phyloP scores from a whole-genome alignment of 2,888 invertebrate genomes.

The Chromoteleia sp. region DNA sequence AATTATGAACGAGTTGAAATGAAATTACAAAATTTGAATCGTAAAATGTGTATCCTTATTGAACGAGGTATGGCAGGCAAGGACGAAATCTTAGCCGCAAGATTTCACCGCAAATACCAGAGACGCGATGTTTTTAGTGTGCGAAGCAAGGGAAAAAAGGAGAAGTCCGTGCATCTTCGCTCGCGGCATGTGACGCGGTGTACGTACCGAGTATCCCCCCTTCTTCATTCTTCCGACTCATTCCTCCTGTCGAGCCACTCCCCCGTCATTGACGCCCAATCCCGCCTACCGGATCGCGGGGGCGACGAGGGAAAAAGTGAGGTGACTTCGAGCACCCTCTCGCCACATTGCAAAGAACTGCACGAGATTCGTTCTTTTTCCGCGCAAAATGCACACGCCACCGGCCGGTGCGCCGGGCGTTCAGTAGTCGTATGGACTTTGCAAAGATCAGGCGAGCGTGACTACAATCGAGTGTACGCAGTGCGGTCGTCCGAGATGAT shows the following conservation, averaged over 20 bases:
- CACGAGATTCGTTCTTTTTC: slow-evolving; percentile 71
- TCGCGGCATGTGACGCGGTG: slow-evolving; percentile 61
- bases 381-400: slow-evolving; percentile 44
- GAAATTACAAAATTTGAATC: not conserved
- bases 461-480: slow-evolving; percentile 25
- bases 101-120: slow-evolving; percentile 51
- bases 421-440: slow-evolving; percentile 66
- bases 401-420: slow-evolving; percentile 47
- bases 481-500: slow-evolving; percentile 22
- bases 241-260: slow-evolving; percentile 36
- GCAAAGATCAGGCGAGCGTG: slow-evolving; percentile 46
- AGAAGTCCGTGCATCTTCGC: slow-evolving; percentile 71
- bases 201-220: slow-evolving; percentile 42
- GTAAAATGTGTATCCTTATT: too few species aligned
- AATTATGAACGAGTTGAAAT: too few species aligned
- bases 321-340: slow-evolving; percentile 73
- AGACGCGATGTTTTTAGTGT: slow-evolving; percentile 41
- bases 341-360: slow-evolving; percentile 76
- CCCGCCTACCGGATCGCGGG: slow-evolving; percentile 76
- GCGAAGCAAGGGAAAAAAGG: slow-evolving; percentile 63
- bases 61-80: too few species aligned
- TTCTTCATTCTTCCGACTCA: slow-evolving; percentile 43
- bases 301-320: slow-evolving; percentile 75
- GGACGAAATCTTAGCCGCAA: slow-evolving; percentile 18
- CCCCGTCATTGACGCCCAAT: slow-evolving; percentile 73